Percentiles rank a stretch among this genome's conserved stretches.
phyloP scores from a whole-genome alignment of 2,888 invertebrate species.

The Platycheirus rosarum region DNA sequence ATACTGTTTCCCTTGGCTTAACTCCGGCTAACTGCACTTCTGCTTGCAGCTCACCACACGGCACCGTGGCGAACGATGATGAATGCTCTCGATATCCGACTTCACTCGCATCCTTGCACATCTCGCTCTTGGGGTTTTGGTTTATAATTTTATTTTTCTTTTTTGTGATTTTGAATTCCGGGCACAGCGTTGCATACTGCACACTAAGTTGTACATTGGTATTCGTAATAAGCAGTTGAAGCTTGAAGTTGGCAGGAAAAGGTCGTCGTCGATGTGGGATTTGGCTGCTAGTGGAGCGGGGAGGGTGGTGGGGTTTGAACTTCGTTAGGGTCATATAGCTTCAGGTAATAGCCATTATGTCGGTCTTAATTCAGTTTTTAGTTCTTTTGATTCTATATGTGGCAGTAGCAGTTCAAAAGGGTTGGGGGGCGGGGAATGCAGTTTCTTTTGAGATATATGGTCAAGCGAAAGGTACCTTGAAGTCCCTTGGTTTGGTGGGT shows the following conservation, averaged over 20 bases:
- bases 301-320: constrained; percentile 23
- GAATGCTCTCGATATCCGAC: constrained; percentile 73
- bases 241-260: constrained; percentile 49
- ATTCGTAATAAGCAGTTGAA: constrained; percentile 52
- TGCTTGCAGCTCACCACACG: constrained; percentile 37
- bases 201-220: constrained; percentile 42
- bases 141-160: constrained; percentile 23
- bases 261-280: constrained; percentile 14
- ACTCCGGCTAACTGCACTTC: background rate
- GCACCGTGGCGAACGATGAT: constrained; percentile 59
- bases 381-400: constrained; percentile 25
- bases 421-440: no score
- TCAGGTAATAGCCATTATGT: constrained; percentile 38
- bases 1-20: constrained; percentile 44
- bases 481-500: constrained; percentile 24
- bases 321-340: constrained; percentile 35
- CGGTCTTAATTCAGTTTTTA: constrained; percentile 53
- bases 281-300: background rate
- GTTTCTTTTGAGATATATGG: constrained; percentile 17
- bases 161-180: constrained; percentile 57
- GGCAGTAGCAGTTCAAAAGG: background rate
- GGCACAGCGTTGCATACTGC: constrained; percentile 24
- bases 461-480: constrained; percentile 26
- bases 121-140: constrained; percentile 55
- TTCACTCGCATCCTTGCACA: constrained; percentile 72